Percentiles rank a stretch among this genome's conserved stretches.
These are phyloP conservation scores for Eristalinus sepulchralis DNA, from an alignment of 2,888 invertebrate genomes.

Conservation along the genomic window DNA sequence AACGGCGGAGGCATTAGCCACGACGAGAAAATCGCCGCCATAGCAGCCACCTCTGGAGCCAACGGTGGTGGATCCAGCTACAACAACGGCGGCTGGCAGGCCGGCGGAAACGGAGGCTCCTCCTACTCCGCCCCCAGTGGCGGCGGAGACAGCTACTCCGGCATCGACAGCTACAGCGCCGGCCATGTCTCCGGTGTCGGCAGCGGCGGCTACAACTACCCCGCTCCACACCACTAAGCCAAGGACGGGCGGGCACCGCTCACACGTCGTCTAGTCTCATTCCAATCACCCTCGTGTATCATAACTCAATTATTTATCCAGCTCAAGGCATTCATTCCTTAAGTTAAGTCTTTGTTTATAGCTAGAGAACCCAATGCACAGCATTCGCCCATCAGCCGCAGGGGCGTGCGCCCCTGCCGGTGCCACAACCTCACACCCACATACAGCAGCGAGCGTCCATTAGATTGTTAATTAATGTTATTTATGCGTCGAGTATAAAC, in stretches of 20 bases:
- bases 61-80: conserved; percentile 18
- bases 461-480: conserved; percentile 64
- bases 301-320: conserved; percentile 66
- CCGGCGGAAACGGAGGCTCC: conserved; percentile 33
- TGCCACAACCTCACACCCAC: conserved; percentile 8
- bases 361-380: conserved; percentile 60
- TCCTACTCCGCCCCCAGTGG: conserved; percentile 16
- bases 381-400: conserved; percentile 24
- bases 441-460: conserved; percentile 29
- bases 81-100: conserved; percentile 54
- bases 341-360: conserved; percentile 32
- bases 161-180: conserved; percentile 77
- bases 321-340: conserved; percentile 47
- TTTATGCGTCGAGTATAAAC: conserved; percentile 52
- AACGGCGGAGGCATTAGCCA: conserved; percentile 39
- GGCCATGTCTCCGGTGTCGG: conserved; percentile 76
- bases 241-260: conserved; percentile 35
- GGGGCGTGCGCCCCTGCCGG: not conserved
- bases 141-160: conserved; percentile 75
- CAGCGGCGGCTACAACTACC: conserved; percentile 74
- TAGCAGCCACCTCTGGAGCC: conserved; percentile 35
- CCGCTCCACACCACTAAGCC: conserved; percentile 73
- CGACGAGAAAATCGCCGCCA: conserved; percentile 52
- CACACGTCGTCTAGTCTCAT: conserved; percentile 69
- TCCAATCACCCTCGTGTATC: conserved; percentile 56